phyloP scores from a whole-genome alignment of 2,888 invertebrate genomes.

The Phytoseiulus persimilis region DNA sequence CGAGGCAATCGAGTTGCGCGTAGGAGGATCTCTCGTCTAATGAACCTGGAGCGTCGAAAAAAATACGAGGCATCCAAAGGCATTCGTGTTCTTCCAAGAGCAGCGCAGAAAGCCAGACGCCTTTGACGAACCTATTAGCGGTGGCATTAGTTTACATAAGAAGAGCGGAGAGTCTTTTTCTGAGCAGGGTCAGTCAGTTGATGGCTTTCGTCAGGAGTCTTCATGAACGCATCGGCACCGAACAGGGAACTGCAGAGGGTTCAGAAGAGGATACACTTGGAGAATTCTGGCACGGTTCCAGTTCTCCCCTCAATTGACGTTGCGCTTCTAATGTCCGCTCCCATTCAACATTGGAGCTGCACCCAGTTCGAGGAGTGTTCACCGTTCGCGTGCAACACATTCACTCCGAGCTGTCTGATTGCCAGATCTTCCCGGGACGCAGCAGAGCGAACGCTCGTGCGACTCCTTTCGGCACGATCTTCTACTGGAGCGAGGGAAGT shows the following conservation, averaged over 20 bases:
- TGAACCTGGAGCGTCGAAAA: too few relatives aligned
- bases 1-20: too few relatives aligned
- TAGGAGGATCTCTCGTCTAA: too few relatives aligned
- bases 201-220: not conserved
- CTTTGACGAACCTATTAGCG: not conserved
- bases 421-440: not conserved
- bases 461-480: too few relatives aligned
- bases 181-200: not conserved
- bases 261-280: not conserved
- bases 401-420: not conserved
- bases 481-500: too few relatives aligned
- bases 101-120: not conserved
- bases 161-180: not conserved
- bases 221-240: not conserved
- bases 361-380: too few relatives aligned
- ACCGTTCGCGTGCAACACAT: not conserved
- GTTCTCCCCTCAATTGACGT: too few relatives aligned
- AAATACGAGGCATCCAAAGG: not conserved
- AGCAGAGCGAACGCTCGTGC: too few relatives aligned
- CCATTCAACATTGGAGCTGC: too few relatives aligned
- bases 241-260: not conserved
- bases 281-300: not conserved
- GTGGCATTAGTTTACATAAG: not conserved
- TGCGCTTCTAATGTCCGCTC: too few relatives aligned
- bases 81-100: not conserved